Evolutionary conservation across 30 jellyfish, hydroid and myxozoan species (phyloP), one percentile per base, ranked within the genome.

Genomic region (Aurelia sp.): DNA sequence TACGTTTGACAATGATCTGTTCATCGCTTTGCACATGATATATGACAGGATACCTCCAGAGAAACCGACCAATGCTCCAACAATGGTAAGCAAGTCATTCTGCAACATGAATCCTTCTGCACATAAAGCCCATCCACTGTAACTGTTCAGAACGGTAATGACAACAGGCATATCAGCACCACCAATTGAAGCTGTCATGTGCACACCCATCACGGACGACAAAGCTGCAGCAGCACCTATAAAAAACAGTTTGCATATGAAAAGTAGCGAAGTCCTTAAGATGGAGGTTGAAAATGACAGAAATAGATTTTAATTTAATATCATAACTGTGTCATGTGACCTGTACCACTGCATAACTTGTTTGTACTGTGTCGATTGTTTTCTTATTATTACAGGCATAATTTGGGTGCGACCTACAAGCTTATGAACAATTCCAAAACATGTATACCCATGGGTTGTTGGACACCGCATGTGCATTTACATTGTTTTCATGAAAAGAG

Each of bases 141-240:
- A 93, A 71, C 98, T 93, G 98, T 93, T 93, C 48, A 93, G 77
- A 2, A 93, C 98, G 16, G 98, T 93, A 3, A 93, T 93, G 57
- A 93, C 98, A n/a, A 93, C 98, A 81, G 98, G 98, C 98, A 93
- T 93, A 61, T 93, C 98, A 13, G 98, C 98, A 20, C 98, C 98
- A 37, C 98, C 98, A 85, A 93, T 93, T 48, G 98, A 93, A 52
- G 98, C 98, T 48, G 98, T 93, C 98, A 87, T 93, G 60, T 93
- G 98, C 13, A 93, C 98, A 58, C 98, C 98, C 98, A 93, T 87
- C 31, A 87, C 96, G 22, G 97, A 78, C 0, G 98, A 93, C 70
- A 93, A 64, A 58, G 90, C 98, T 53, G 96, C 89, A 35, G 98
- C 98, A 30, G 97, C 96, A 23, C 97, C 98, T 93, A 58, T 13